Evolutionary conservation across 2,113 vertebrate genomes (phyloP).

Genomic region (Prionailurus viverrinus): DNA sequence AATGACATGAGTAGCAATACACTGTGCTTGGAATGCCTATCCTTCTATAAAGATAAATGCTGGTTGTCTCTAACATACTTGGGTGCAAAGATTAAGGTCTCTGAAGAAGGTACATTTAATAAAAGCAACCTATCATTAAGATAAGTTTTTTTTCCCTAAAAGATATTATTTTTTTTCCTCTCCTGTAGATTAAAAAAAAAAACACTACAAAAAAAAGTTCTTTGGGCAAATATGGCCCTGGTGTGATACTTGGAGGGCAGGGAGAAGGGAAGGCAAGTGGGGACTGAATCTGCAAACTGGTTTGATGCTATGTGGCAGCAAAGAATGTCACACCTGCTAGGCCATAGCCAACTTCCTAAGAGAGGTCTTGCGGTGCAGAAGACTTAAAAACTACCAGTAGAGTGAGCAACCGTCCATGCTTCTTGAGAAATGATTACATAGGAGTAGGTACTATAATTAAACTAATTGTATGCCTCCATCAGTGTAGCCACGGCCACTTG

Average conservation of each 20-base stretch:
- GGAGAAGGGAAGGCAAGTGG: neutral
- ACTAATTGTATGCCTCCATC: conserved; percentile 48
- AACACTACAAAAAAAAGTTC: neutral
- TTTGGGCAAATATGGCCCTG: neutral
- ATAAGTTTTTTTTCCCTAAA: conserved; percentile 13
- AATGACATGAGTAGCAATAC: conserved; percentile 19
- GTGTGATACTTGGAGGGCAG: neutral
- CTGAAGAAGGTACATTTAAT: conserved; percentile 53
- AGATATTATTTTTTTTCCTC: neutral
- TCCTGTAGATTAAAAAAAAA: neutral
- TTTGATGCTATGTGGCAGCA: neutral
- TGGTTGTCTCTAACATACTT: conserved; percentile 25
- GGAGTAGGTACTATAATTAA: conserved; percentile 66
- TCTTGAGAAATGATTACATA: conserved; percentile 60
- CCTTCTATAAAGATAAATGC: conserved; percentile 62
- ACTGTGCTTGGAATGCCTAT: neutral
- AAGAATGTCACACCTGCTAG: neutral
- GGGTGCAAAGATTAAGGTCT: conserved; percentile 58
- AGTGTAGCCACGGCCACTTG: conserved; percentile 48
- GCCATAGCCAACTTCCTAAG: neutral
- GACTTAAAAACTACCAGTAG: neutral
- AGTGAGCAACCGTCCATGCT: conserved; percentile 20
- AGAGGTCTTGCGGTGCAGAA: neutral
- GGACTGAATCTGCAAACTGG: neutral
- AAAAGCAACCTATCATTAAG: conserved; percentile 53